A percentile compares a stretch with the other conserved stretches of the same genome.
These are phyloP conservation scores for Lontra canadensis DNA, from an alignment of 2,113 vertebrate genomes.

Conservation along the genomic window DNA sequence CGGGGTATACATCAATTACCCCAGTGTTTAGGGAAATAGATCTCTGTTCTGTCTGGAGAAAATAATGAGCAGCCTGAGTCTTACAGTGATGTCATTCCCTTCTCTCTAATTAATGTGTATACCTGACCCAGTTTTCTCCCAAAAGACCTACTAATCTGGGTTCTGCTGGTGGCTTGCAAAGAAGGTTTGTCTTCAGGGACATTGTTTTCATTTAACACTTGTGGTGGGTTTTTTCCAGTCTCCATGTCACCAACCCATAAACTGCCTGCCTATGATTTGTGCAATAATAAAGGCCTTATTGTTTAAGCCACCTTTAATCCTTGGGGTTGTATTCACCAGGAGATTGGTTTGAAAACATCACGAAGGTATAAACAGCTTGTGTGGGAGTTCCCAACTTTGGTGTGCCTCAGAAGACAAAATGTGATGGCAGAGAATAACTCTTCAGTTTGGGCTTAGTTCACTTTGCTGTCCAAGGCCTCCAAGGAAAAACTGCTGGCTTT, in stretches of 20 bases:
- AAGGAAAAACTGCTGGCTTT: not conserved
- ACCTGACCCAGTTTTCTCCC: not conserved
- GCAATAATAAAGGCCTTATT: not conserved
- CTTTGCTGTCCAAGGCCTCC: not conserved
- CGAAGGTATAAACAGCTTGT: not conserved
- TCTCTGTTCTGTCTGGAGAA: not conserved
- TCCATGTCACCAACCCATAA: not conserved
- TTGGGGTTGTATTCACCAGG: not conserved
- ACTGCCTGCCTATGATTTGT: not conserved
- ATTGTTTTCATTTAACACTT: not conserved
- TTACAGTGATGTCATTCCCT: not conserved
- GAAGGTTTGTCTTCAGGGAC: not conserved
- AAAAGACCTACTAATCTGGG: not conserved
- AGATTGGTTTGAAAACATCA: not conserved
- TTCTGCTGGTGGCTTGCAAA: not conserved
- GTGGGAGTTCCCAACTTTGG: not conserved
- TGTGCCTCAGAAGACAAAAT: not conserved
- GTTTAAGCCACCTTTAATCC: not conserved
- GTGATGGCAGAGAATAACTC: not conserved
- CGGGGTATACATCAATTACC: not conserved
- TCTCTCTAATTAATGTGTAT: not conserved
- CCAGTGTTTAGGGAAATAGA: not conserved
- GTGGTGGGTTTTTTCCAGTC: not conserved
- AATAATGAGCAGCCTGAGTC: not conserved
- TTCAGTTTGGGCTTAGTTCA: not conserved